Evolutionary conservation across 2,797 vertebrate genomes (phyloP).

Genomic region (Rhinogobio ventralis): DNA sequence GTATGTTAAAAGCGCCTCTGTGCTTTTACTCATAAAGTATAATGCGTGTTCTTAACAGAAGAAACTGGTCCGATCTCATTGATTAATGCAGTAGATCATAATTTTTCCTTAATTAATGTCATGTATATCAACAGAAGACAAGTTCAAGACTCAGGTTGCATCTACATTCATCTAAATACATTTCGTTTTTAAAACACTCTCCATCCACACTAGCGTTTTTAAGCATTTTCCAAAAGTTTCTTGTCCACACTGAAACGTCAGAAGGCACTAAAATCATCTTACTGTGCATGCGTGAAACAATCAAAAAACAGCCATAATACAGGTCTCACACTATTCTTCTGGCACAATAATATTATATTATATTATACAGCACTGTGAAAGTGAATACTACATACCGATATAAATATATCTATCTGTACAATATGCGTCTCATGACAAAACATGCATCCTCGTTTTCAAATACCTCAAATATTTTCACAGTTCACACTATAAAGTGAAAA

Average conservation of each 20-base stretch:
- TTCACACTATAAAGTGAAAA: background rate
- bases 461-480: background rate
- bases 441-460: background rate
- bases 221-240: background rate
- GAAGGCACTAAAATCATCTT: background rate
- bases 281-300: background rate
- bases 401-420: background rate
- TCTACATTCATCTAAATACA: background rate
- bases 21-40: constrained; percentile 4
- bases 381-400: background rate
- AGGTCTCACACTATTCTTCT: background rate
- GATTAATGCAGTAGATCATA: background rate
- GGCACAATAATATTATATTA: background rate
- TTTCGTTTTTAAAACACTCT: background rate
- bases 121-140: background rate
- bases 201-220: background rate
- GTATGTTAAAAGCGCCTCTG: constrained; percentile 26
- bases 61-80: background rate
- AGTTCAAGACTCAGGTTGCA: background rate
- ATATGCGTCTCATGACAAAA: background rate
- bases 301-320: background rate
- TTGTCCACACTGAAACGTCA: background rate
- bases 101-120: background rate
- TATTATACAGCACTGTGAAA: background rate
- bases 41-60: background rate